A percentile compares a stretch with the other conserved stretches of the same genome.
phyloP scores from a whole-genome alignment of 2,113 vertebrate species.

The Sceloporus tristichus region DNA sequence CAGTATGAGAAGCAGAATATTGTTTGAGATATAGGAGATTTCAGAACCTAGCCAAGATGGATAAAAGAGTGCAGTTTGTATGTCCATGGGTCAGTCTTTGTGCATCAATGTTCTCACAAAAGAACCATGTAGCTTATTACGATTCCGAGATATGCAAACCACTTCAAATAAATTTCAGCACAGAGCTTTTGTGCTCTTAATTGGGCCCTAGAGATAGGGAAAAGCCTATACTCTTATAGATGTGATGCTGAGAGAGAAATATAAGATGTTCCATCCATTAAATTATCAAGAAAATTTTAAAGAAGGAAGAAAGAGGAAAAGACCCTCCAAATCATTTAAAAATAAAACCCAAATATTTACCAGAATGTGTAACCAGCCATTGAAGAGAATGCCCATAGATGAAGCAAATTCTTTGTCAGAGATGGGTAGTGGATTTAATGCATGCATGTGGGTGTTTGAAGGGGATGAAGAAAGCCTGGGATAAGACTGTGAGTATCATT shows the following conservation, averaged over 20 bases:
- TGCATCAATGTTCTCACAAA: not conserved
- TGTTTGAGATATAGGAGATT: not conserved
- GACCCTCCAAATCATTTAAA: too few species aligned
- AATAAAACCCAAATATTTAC: constrained; percentile 12
- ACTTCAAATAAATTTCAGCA: not conserved
- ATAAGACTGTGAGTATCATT: not conserved
- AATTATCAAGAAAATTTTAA: not conserved
- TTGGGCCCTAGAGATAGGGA: not conserved
- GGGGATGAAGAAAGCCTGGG: not conserved
- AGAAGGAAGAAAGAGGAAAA: not conserved
- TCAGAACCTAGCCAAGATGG: not conserved
- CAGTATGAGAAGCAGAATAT: not conserved
- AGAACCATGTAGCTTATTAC: not conserved
- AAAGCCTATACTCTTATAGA: not conserved
- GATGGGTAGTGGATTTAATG: too few species aligned
- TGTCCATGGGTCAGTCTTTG: not conserved
- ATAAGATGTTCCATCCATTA: not conserved
- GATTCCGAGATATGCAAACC: not conserved
- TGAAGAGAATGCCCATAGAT: not conserved
- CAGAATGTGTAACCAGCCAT: not conserved
- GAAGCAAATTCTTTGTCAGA: not conserved
- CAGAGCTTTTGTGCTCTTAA: not conserved
- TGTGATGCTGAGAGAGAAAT: not conserved
- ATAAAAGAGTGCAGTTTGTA: not conserved
- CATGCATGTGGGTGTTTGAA: not conserved